Conservation (phyloP, 1,140 invertebrate species). For the Rhagoletis zephyria region DNA sequence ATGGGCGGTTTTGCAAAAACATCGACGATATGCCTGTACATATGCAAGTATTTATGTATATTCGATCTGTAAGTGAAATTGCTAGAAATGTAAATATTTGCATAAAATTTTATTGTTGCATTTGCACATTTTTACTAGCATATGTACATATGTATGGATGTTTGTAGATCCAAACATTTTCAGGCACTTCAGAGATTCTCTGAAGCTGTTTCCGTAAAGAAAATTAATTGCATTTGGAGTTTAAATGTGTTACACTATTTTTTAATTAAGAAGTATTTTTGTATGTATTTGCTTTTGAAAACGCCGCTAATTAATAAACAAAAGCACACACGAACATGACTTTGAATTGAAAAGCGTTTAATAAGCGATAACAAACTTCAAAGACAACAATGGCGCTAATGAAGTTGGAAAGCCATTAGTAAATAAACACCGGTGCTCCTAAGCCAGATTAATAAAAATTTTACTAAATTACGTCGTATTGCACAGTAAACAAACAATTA, state of each 20-base stretch:
- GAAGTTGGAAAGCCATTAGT: not conserved
- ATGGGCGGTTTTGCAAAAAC: too few relatives aligned
- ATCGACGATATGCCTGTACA: too few relatives aligned
- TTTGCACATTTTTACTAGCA: too few relatives aligned
- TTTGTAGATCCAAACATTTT: not conserved
- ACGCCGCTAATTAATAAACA: conserved; percentile 10
- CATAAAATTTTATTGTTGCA: too few relatives aligned
- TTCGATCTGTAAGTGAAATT: too few relatives aligned
- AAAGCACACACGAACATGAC: not conserved
- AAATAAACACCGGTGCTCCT: not conserved
- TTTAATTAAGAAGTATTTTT: conserved; percentile 1
- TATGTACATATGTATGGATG: not conserved
- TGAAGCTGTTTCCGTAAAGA: not conserved
- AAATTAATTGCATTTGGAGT: not conserved
- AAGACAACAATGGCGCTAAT: conserved; percentile 23
- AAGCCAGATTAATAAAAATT: conserved; percentile 37
- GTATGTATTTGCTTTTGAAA: not conserved
- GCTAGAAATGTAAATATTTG: too few relatives aligned
- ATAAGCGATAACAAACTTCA: not conserved
- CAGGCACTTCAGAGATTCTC: not conserved
- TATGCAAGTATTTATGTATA: too few relatives aligned
- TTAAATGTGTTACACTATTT: not conserved
- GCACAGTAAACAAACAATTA: not conserved
- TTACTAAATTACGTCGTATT: conserved; percentile 3
- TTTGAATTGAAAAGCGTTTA: not conserved